Base-by-base conservation (phyloP, 2,113 vertebrate genomes). In the Maccullochella peelii region DNA sequence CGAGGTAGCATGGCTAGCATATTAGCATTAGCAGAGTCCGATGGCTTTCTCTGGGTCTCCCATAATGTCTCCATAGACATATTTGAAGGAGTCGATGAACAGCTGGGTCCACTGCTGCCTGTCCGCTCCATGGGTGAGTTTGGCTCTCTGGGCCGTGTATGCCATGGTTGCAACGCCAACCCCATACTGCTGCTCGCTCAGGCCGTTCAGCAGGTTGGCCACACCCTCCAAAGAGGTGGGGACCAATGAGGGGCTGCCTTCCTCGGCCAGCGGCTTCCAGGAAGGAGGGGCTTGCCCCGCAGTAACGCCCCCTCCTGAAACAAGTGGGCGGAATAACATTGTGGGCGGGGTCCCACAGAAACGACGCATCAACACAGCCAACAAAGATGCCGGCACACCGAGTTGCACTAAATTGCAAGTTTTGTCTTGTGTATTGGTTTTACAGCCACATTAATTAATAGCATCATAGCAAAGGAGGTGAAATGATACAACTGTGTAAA, bases 11-110 rank as follows among this genome's bases (percentile, higher is more conserved):
- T 58, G 55, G 61, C 86, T 86, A 91, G 90, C 73, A 83, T 86
- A 54, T 85, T 77, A 85, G 89, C 86, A 79, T 91, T 95, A 97
- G 95, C 98, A 99, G 82, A 99, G 95, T 50, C 95, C 95, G 86
- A 97, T 57, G 12, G 94, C 95, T 0, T 96, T 96, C 59, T 97
- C 96, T 5, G 97, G 96, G 94, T 98, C 97, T 52, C 97, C 98
- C 93, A 96, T 95, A 88, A 99, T 97, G 92, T 99, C 96, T 10
- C 94, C 97, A 94, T 99, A 98, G 95, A 99, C 96, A 94, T 97
- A 94, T 96, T 96, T 98, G 96, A 99, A 99, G 77, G 97, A 97
- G 88, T 99, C 94, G 96, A 98, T 97, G 96, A 99, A 99, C 89
- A 98, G 95, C 90, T 97, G 90, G 93, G 97, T 99, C 98, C 98